These are phyloP conservation scores for Sebastolobus altivelis DNA, from an alignment of 2,797 vertebrate genomes.

Conservation along the genomic window DNA sequence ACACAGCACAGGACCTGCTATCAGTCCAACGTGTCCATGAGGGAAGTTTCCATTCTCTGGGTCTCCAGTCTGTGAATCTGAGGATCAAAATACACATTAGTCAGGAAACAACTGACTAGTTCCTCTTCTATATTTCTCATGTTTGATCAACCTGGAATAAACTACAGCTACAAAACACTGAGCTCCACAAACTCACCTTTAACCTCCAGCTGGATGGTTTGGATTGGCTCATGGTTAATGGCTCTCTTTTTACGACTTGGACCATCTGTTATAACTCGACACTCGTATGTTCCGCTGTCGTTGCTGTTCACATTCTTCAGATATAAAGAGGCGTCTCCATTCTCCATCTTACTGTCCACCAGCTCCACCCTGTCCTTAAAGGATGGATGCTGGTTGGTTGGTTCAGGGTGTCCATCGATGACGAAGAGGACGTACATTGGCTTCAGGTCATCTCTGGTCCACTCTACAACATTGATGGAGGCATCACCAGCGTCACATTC, in stretches of 20 bases:
- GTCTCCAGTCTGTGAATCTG: accelerated
- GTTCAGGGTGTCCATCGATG: accelerated
- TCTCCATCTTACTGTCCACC: background rate
- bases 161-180: background rate
- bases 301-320: background rate
- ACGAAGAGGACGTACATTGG: accelerated
- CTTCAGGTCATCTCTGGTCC: background rate
- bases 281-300: accelerated
- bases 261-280: accelerated
- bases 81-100: background rate
- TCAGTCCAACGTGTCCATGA: accelerated
- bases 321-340: accelerated
- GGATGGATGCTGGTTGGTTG: accelerated
- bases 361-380: background rate
- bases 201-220: background rate
- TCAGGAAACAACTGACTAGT: background rate
- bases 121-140: too few species aligned
- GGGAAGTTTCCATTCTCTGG: too few species aligned
- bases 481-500: accelerated
- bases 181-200: background rate
- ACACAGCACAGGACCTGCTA: accelerated
- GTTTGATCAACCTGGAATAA: background rate
- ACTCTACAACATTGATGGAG: background rate
- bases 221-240: accelerated
- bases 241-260: background rate